Conservation (phyloP, 2,113 vertebrate genomes). For the Aspidoscelis tigris region DNA sequence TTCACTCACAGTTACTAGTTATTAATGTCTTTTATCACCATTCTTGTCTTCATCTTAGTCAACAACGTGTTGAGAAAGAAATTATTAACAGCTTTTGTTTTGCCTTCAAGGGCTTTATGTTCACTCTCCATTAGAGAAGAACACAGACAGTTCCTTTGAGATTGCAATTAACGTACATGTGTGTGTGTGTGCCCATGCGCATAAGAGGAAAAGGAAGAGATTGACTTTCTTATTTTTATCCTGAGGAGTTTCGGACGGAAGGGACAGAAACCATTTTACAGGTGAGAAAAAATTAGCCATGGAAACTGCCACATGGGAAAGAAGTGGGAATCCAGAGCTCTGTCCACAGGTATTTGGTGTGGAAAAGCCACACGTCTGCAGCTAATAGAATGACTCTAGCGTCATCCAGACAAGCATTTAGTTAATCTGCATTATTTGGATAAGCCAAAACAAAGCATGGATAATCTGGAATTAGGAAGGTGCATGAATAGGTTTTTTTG, state of each 20-base stretch:
- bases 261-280: slow-evolving; percentile 50
- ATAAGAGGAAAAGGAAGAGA: slow-evolving; percentile 29
- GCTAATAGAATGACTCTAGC: neutral
- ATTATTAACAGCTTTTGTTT: slow-evolving; percentile 47
- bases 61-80: slow-evolving; percentile 49
- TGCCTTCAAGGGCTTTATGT: slow-evolving; percentile 62
- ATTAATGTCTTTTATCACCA: slow-evolving; percentile 64
- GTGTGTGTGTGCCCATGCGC: neutral
- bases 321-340: neutral
- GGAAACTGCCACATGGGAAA: neutral
- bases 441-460: too few relatives aligned
- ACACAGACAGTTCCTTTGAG: slow-evolving; percentile 49
- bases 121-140: slow-evolving; percentile 56
- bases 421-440: too few relatives aligned
- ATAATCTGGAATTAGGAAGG: too few relatives aligned
- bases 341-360: too few relatives aligned
- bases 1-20: slow-evolving; percentile 56
- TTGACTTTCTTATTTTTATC: slow-evolving; percentile 52
- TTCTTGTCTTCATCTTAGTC: slow-evolving; percentile 53
- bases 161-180: slow-evolving; percentile 46
- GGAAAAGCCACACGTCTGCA: too few relatives aligned
- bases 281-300: slow-evolving; percentile 20
- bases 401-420: too few relatives aligned
- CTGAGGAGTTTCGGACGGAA: slow-evolving; percentile 59
- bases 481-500: too few relatives aligned